These are phyloP conservation scores for Percopsis omiscomaycus DNA, from an alignment of 2,797 vertebrate genomes.

Conservation along the genomic window DNA sequence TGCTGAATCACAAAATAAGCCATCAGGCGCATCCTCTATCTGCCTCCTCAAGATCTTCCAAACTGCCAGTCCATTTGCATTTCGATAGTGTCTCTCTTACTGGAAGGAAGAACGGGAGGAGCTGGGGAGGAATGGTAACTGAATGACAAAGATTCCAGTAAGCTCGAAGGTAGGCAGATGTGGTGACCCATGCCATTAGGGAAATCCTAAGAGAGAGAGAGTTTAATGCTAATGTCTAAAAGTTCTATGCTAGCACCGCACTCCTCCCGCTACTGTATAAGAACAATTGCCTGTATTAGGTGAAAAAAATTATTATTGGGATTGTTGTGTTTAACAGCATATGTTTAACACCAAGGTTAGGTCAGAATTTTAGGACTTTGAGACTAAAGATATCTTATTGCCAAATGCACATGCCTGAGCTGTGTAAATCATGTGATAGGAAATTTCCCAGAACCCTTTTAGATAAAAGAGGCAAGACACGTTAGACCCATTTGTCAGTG, in stretches of 20 bases:
- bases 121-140: slow-evolving; percentile 35
- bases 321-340: too few relatives aligned
- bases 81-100: slow-evolving; percentile 50
- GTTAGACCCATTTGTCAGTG: slow-evolving; percentile 18
- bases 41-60: slow-evolving; percentile 35
- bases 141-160: slow-evolving; percentile 20
- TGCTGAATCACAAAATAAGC: slow-evolving; percentile 35
- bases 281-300: not conserved
- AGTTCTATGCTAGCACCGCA: slow-evolving; percentile 9
- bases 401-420: not conserved
- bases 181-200: slow-evolving; percentile 12
- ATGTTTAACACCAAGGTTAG: too few relatives aligned
- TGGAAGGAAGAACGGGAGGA: slow-evolving; percentile 18
- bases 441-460: slow-evolving; percentile 14
- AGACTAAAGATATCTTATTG: too few relatives aligned
- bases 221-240: slow-evolving; percentile 7
- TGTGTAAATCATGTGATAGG: not conserved
- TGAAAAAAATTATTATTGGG: not conserved
- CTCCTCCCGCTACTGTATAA: not conserved
- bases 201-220: slow-evolving; percentile 9
- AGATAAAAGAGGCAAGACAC: not conserved
- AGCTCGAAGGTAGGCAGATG: not conserved
- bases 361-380: too few relatives aligned
- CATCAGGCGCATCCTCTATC: slow-evolving; percentile 47
- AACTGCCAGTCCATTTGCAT: slow-evolving; percentile 47